These are phyloP conservation scores for Aphelocoma californica DNA, from an alignment of 2,797 vertebrate genomes.

Conservation along the genomic window DNA sequence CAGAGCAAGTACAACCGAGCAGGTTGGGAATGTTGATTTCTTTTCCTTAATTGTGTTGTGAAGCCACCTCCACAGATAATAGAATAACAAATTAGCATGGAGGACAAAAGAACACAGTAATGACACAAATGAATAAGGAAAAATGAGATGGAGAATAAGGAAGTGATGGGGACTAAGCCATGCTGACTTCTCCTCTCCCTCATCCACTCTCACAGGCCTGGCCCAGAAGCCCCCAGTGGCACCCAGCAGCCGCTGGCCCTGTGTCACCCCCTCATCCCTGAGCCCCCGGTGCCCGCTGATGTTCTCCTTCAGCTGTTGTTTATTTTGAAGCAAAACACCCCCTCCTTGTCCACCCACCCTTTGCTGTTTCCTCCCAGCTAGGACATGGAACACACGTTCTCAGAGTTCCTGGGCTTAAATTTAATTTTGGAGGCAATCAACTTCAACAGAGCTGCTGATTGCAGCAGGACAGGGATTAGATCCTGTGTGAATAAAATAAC, in stretches of 20 bases:
- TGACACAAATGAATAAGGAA: not conserved
- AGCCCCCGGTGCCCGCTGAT: not conserved
- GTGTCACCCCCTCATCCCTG: not conserved
- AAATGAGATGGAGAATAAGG: not conserved
- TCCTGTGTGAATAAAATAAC: not conserved
- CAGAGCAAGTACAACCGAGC: constrained; percentile 6
- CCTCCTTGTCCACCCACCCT: not conserved
- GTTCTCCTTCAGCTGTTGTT: not conserved
- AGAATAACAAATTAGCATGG: constrained; percentile 49
- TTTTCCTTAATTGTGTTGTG: constrained; percentile 45
- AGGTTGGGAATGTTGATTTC: constrained; percentile 48
- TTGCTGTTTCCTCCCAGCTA: not conserved
- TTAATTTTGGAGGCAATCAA: constrained; percentile 41
- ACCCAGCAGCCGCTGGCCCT: not conserved
- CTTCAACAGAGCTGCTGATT: constrained; percentile 42
- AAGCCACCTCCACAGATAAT: constrained; percentile 28
- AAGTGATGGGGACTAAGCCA: not conserved
- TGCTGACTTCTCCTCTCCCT: not conserved
- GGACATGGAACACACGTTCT: not conserved
- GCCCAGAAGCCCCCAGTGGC: not conserved
- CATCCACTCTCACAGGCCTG: not conserved
- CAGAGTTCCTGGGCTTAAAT: constrained; percentile 18
- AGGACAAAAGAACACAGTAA: constrained; percentile 55
- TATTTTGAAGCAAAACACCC: not conserved
- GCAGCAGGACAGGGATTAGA: constrained; percentile 40